phyloP scores from a whole-genome alignment of 2,113 vertebrate genomes.

The Microtus pennsylvanicus region DNA sequence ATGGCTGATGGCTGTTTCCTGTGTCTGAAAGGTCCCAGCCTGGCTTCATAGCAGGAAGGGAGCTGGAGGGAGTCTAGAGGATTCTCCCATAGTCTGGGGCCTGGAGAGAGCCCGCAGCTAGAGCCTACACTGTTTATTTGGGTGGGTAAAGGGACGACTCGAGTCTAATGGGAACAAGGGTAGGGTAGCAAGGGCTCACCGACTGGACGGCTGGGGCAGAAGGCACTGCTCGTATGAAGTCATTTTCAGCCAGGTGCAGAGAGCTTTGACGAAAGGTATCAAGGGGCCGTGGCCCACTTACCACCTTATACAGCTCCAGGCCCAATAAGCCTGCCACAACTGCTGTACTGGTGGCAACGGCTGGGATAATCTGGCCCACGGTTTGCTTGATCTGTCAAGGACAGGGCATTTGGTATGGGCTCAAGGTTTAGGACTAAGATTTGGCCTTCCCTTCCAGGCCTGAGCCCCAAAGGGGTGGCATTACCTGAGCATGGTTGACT shows the following conservation, averaged over 20 bases:
- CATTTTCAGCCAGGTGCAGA: slow-evolving; percentile 84
- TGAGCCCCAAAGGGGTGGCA: not conserved
- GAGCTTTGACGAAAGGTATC: slow-evolving; percentile 87
- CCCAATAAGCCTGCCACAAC: slow-evolving; percentile 92
- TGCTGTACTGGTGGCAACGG: slow-evolving; percentile 92
- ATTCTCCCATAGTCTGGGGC: slow-evolving; percentile 44
- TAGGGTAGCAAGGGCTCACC: slow-evolving; percentile 77
- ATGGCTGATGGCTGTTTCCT: slow-evolving; percentile 61
- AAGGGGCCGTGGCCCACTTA: slow-evolving; percentile 83
- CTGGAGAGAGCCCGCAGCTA: slow-evolving; percentile 40
- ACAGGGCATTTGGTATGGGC: slow-evolving; percentile 3
- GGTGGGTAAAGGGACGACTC: not conserved
- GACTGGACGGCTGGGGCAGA: slow-evolving; percentile 63
- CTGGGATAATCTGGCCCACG: slow-evolving; percentile 91
- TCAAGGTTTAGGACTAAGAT: not conserved
- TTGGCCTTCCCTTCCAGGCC: not conserved
- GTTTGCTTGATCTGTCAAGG: slow-evolving; percentile 92
- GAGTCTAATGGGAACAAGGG: not conserved
- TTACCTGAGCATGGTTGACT: slow-evolving; percentile 86
- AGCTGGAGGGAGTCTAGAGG: slow-evolving; percentile 32
- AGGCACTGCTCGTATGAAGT: slow-evolving; percentile 82
- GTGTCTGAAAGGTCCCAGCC: slow-evolving; percentile 82
- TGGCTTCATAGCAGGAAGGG: slow-evolving; percentile 65
- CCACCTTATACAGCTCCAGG: slow-evolving; percentile 94
- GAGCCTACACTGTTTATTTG: not conserved